Conservation (phyloP, 2,888 invertebrate species). For the Thereva unica region DNA sequence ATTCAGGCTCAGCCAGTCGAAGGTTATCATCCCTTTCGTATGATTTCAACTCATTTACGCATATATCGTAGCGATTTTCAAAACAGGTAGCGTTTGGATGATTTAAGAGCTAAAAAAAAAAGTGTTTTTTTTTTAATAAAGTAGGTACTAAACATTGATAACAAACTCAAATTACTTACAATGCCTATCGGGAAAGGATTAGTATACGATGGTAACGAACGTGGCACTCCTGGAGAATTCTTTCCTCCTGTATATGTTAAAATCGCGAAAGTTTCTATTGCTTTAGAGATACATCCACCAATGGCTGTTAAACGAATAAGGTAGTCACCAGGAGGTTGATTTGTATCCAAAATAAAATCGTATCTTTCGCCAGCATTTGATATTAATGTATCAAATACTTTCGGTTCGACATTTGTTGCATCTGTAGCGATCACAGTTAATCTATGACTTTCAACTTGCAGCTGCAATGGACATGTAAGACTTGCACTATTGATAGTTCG, state of each 20-base stretch:
- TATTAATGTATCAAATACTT: constrained; percentile 48
- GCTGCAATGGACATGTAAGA: constrained; percentile 51
- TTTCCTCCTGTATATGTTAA: constrained; percentile 44
- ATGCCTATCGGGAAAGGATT: constrained; percentile 38
- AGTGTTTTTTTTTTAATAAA: not conserved
- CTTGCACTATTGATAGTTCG: constrained; percentile 53
- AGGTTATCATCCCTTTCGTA: constrained; percentile 43
- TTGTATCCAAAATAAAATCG: constrained; percentile 59
- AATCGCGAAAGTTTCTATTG: constrained; percentile 48
- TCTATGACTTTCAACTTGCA: constrained; percentile 53
- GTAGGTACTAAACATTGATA: constrained; percentile 13
- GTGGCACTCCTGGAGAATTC: constrained; percentile 23
- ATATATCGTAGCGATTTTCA: constrained; percentile 40
- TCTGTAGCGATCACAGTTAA: constrained; percentile 54
- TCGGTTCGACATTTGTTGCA: constrained; percentile 49
- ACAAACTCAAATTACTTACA: constrained; percentile 36
- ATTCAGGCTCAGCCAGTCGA: constrained; percentile 44
- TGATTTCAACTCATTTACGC: constrained; percentile 44
- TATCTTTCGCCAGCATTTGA: constrained; percentile 60
- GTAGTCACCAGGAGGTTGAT: constrained; percentile 51
- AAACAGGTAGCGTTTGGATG: constrained; percentile 48
- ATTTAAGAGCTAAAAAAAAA: constrained; percentile 44
- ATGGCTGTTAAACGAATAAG: constrained; percentile 47
- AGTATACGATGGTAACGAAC: constrained; percentile 41
- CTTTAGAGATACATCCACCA: constrained; percentile 45